phyloP scores from a whole-genome alignment of 2,888 invertebrate genomes.

The Cephus spinipes region DNA sequence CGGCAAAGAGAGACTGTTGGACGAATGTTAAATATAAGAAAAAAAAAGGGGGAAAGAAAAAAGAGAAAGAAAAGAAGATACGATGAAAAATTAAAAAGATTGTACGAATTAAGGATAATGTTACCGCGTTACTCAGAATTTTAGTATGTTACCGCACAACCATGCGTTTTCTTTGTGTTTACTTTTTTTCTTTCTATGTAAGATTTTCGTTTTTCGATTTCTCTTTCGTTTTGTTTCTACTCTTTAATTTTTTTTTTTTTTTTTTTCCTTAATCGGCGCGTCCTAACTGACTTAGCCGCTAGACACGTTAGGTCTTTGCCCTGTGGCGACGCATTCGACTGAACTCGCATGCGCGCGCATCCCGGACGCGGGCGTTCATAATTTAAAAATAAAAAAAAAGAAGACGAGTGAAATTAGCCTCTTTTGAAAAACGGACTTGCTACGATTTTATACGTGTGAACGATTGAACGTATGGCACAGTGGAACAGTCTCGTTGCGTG shows the following conservation, averaged over 20 bases:
- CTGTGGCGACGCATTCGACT: too few species aligned
- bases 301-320: too few species aligned
- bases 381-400: too few species aligned
- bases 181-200: neutral
- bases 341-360: too few species aligned
- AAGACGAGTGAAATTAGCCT: too few species aligned
- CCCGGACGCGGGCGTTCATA: too few species aligned
- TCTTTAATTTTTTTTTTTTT: too few species aligned
- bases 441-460: too few species aligned
- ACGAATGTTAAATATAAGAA: neutral
- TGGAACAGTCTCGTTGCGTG: slow-evolving; percentile 7
- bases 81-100: slow-evolving; percentile 32
- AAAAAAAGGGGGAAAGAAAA: neutral
- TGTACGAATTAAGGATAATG: slow-evolving; percentile 12
- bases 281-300: too few species aligned
- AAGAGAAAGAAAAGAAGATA: slow-evolving; percentile 8
- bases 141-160: slow-evolving; percentile 29
- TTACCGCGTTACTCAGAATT: slow-evolving; percentile 39
- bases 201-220: neutral
- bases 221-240: neutral
- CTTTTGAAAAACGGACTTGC: too few species aligned
- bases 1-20: too few species aligned
- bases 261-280: too few species aligned
- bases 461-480: slow-evolving; percentile 38
- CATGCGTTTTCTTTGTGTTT: neutral